phyloP scores from a whole-genome alignment of 2,888 invertebrate genomes.

The Agonopterix alstromeriana region DNA sequence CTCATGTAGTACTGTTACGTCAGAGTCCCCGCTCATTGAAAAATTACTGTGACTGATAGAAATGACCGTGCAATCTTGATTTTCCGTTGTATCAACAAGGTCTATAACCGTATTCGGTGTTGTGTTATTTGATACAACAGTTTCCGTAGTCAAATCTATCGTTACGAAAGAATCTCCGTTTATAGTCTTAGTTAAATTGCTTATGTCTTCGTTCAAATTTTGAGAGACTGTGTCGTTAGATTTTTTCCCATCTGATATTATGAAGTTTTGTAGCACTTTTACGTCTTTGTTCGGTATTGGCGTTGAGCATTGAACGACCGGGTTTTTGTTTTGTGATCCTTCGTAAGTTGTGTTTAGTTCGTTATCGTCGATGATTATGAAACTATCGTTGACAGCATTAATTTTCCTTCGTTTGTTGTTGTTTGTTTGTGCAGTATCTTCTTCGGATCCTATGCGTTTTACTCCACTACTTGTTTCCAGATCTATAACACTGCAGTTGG shows the following conservation, averaged over 20 bases:
- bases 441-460: conserved; percentile 5
- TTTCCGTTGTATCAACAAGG: conserved; percentile 31
- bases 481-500: conserved; percentile 25
- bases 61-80: conserved; percentile 33
- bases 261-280: conserved; percentile 10
- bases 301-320: conserved; percentile 37
- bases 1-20: conserved; percentile 44
- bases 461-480: conserved; percentile 9
- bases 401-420: conserved; percentile 7
- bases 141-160: conserved; percentile 50
- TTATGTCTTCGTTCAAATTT: conserved; percentile 23
- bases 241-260: conserved; percentile 3
- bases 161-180: conserved; percentile 49
- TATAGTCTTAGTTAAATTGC: conserved; percentile 40
- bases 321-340: conserved; percentile 1
- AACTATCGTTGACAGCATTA: conserved; percentile 3
- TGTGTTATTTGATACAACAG: conserved; percentile 6
- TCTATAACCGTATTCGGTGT: conserved; percentile 33
- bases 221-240: conserved; percentile 13
- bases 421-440: conserved; percentile 2
- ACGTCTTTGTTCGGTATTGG: conserved; percentile 24
- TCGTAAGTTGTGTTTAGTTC: conserved; percentile 8
- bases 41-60: conserved; percentile 28
- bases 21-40: conserved; percentile 53
- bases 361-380: conserved; percentile 35